Base-by-base conservation (phyloP, 2,888 invertebrate species). In the Mimas tiliae region DNA sequence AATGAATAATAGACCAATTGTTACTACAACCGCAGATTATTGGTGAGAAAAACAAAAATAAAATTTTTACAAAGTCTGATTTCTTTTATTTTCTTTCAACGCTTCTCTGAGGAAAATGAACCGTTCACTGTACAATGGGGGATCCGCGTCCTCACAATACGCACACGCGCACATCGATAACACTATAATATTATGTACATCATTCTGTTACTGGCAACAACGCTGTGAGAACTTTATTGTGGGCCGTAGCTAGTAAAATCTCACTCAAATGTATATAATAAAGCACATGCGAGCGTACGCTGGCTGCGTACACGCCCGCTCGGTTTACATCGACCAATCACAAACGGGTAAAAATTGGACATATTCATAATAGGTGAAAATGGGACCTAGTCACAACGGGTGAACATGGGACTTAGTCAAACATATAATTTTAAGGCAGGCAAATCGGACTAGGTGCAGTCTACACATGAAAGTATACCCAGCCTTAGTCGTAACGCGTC, bases 61-160 rank as follows among this genome's bases (percentile, higher is more conserved):
- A 79, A 82, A 87, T 86, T 84, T 86, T 86, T 87, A 88, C 85
- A 91, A 92, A 90, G 83, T 88, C 85, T 86, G 89, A 90, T 91
- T 89, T 79, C 50, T 89, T 42, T 91, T 90, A 86, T 85, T 88
- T 81, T 58, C 42, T 82, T 81, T 85, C 82, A 82, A 76, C 71
- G 71, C 68, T 74, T 70, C 62, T 68, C 69, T 47, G 51, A 64
- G 14, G 19, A 66, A 27, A 66, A 45, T 62, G 19, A 42, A 42
- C 16, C 48, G 81, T 78, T 81, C 74, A 85, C 86, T 89, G 87
- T 87, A 88, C 87, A 88, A 78, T 62, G 71, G 72, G 67, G 67
- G 70, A 74, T 70, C 69, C 67, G 73, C n/a, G 69, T 72, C 71
- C 80, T 80, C 80, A 81, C 78, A 79, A 74, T 34, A 38, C 68